Percentiles rank a stretch among this genome's conserved stretches.
phyloP scores from a whole-genome alignment of 1,140 invertebrate genomes.

The Delia radicum region DNA sequence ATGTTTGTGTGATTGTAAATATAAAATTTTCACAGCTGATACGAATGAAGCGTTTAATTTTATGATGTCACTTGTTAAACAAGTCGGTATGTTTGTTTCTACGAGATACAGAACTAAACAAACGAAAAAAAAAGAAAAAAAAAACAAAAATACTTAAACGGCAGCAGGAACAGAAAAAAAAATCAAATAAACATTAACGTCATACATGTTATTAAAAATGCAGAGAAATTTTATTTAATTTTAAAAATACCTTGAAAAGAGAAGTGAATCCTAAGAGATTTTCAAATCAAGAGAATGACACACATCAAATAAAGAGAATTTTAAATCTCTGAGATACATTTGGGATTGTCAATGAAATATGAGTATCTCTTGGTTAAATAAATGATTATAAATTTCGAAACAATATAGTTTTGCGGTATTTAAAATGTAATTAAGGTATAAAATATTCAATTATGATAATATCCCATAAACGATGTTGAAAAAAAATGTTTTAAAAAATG shows the following conservation, averaged over 20 bases:
- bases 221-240: neutral
- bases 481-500: too few relatives aligned
- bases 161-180: neutral
- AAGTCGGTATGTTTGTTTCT: too few relatives aligned
- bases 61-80: constrained; percentile 24
- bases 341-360: too few relatives aligned
- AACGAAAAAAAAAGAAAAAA: neutral
- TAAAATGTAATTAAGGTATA: neutral
- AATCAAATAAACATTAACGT: constrained; percentile 1
- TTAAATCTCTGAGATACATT: neutral
- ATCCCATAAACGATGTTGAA: too few relatives aligned
- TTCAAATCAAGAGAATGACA: neutral
- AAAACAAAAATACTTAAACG: constrained; percentile 2
- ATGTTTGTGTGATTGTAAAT: constrained; percentile 12
- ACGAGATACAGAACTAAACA: neutral
- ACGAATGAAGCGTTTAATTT: constrained; percentile 23
- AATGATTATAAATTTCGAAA: neutral
- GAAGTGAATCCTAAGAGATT: neutral
- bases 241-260: neutral
- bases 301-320: neutral
- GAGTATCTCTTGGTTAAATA: neutral
- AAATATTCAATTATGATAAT: too few relatives aligned
- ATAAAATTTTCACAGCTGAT: constrained; percentile 23
- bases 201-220: neutral
- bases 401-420: neutral